Evolutionary conservation across 2,797 vertebrate genomes (phyloP).

Genomic region (Phrynocephalus guinanensis): DNA sequence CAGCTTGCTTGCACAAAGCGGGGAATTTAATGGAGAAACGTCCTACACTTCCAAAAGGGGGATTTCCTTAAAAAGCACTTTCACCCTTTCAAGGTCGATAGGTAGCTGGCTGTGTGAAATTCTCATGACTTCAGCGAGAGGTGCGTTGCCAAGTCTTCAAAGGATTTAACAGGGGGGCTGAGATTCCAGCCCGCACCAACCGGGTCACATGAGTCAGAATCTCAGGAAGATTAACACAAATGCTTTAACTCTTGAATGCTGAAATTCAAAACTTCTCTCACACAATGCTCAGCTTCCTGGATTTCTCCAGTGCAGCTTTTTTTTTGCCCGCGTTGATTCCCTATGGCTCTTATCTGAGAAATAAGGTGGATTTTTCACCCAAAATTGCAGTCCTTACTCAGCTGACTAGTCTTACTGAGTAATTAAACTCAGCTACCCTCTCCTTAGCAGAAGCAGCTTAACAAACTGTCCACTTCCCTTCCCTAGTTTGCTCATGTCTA

Average conservation of each 20-base stretch:
- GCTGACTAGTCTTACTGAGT: not conserved
- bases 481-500: not conserved
- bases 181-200: conserved; percentile 26
- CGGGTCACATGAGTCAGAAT: not conserved
- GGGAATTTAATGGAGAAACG: not conserved
- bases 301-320: rapidly evolving
- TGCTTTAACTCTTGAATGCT: not conserved
- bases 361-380: not conserved
- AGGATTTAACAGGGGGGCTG: not conserved
- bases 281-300: not conserved
- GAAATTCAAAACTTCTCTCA: not conserved
- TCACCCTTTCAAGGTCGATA: rapidly evolving
- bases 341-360: not conserved
- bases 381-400: not conserved
- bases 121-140: not conserved
- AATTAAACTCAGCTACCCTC: too few relatives aligned
- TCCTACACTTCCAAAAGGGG: not conserved
- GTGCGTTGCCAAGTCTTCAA: not conserved
- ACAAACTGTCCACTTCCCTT: too few relatives aligned
- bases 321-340: not conserved
- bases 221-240: not conserved
- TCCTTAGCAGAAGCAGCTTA: too few relatives aligned
- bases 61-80: not conserved
- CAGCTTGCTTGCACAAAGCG: not conserved
- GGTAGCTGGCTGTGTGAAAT: not conserved